Evolutionary conservation across 2,888 invertebrate genomes (phyloP).

Genomic region (Drosophila anceps): DNA sequence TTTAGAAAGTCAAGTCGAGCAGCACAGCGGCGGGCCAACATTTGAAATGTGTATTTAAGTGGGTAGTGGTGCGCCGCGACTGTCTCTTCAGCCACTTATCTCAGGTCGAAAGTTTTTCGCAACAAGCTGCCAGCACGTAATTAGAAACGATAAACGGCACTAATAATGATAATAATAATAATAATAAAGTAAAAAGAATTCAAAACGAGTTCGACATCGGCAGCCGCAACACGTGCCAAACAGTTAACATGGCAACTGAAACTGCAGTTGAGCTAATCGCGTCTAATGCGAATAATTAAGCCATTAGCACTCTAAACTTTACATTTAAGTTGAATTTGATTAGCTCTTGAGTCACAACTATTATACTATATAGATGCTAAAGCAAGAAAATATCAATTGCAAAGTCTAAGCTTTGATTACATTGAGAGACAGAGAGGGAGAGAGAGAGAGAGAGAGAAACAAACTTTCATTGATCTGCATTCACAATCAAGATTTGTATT

Average conservation of each 20-base stretch:
- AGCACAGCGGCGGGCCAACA: background rate
- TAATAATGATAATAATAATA: slow-evolving; percentile 5
- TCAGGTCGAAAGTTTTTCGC: slow-evolving; percentile 41
- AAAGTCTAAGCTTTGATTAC: background rate
- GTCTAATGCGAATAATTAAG: background rate
- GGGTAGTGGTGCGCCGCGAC: slow-evolving; percentile 26
- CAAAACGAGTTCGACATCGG: slow-evolving; percentile 12
- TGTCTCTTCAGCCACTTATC: slow-evolving; percentile 35
- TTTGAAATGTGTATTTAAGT: slow-evolving; percentile 18
- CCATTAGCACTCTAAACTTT: too few species aligned
- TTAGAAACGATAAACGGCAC: slow-evolving; percentile 49
- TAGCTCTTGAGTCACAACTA: background rate
- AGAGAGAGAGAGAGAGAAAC: background rate
- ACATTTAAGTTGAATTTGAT: background rate
- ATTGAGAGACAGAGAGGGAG: too few species aligned
- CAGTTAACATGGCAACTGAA: slow-evolving; percentile 5
- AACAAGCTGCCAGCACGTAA: slow-evolving; percentile 49
- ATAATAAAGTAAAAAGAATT: background rate
- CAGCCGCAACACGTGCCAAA: slow-evolving; percentile 48
- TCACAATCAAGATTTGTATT: background rate
- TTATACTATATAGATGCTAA: background rate
- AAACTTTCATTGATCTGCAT: slow-evolving; percentile 2
- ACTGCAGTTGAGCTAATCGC: background rate
- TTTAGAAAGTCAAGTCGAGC: slow-evolving; percentile 37
- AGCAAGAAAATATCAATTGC: background rate